Percentiles rank a stretch among this genome's conserved stretches.
Conservation (phyloP, 2,797 vertebrate genomes). For the Brachymystax lenok region DNA sequence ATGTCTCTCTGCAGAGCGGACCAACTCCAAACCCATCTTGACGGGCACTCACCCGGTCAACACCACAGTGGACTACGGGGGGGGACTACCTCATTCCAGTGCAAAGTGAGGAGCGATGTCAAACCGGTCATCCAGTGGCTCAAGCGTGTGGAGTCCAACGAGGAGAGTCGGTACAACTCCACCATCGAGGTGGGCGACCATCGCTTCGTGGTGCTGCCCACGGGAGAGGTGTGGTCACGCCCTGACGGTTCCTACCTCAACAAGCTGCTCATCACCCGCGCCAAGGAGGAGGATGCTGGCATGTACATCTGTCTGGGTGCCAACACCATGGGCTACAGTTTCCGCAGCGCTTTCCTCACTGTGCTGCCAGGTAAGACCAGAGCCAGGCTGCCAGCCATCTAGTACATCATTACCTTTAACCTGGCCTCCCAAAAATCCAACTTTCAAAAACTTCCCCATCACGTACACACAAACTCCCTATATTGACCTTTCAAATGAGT, state of each 20-base stretch:
- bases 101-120: conserved; percentile 96
- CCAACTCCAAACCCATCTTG: conserved; percentile 93
- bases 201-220: conserved; percentile 94
- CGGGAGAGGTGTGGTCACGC: conserved; percentile 95
- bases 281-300: conserved; percentile 96
- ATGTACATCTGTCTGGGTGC: conserved; percentile 98
- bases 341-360: conserved; percentile 95
- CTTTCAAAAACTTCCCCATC: background rate
- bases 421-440: background rate
- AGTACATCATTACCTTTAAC: background rate
- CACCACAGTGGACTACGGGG: conserved; percentile 94
- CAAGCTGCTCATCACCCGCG: conserved; percentile 95
- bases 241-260: conserved; percentile 98
- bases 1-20: conserved; percentile 81
- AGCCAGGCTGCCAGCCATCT: background rate
- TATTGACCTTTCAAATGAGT: no score
- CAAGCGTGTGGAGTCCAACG: conserved; percentile 90
- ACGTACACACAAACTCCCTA: background rate
- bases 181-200: conserved; percentile 96
- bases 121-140: conserved; percentile 99
- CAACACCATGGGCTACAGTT: conserved; percentile 99
- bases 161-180: conserved; percentile 95
- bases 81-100: conserved; percentile 96
- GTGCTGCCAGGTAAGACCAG: conserved; percentile 87
- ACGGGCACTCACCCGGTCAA: conserved; percentile 96